These are phyloP conservation scores for Gonioctena quinquepunctata DNA, from an alignment of 1,140 invertebrate genomes.

Conservation along the genomic window DNA sequence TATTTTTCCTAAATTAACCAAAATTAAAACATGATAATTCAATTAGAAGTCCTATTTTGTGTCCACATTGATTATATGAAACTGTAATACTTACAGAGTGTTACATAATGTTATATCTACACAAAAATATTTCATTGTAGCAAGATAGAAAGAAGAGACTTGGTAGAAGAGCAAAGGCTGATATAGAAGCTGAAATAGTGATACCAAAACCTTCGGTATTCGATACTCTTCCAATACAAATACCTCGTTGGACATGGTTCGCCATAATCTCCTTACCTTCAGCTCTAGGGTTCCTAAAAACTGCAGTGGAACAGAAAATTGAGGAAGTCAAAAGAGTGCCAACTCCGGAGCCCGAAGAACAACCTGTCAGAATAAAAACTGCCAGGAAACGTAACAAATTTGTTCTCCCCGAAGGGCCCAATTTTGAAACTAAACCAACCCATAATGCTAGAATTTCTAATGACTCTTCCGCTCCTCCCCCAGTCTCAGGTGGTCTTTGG, in stretches of 20 bases:
- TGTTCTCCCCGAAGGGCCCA: slow-evolving; percentile 62
- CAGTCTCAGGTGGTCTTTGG: slow-evolving; percentile 78
- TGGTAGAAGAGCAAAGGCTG: slow-evolving; percentile 66
- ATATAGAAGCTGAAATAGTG: slow-evolving; percentile 63
- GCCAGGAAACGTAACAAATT: slow-evolving; percentile 64
- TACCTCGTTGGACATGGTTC: slow-evolving; percentile 69
- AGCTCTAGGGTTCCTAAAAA: slow-evolving; percentile 34
- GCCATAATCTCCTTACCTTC: slow-evolving; percentile 64
- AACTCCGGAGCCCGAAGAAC: slow-evolving; percentile 57
- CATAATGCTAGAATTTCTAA: background rate
- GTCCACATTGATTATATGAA: no score
- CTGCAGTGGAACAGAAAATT: slow-evolving; percentile 33
- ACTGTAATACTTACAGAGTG: no score
- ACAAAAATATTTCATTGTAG: no score
- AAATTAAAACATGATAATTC: no score
- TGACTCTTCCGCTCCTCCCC: slow-evolving; percentile 30
- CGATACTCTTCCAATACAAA: slow-evolving; percentile 83
- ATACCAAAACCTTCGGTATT: slow-evolving; percentile 78
- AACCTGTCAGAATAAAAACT: slow-evolving; percentile 60
- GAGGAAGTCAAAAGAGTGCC: slow-evolving; percentile 35
- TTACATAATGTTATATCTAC: no score
- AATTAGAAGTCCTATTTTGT: no score
- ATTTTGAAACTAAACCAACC: slow-evolving; percentile 41
- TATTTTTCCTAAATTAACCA: no score
- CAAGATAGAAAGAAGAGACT: slow-evolving; percentile 75